These are phyloP conservation scores for Narcine bancroftii DNA, from an alignment of 2,113 vertebrate genomes.

Conservation along the genomic window DNA sequence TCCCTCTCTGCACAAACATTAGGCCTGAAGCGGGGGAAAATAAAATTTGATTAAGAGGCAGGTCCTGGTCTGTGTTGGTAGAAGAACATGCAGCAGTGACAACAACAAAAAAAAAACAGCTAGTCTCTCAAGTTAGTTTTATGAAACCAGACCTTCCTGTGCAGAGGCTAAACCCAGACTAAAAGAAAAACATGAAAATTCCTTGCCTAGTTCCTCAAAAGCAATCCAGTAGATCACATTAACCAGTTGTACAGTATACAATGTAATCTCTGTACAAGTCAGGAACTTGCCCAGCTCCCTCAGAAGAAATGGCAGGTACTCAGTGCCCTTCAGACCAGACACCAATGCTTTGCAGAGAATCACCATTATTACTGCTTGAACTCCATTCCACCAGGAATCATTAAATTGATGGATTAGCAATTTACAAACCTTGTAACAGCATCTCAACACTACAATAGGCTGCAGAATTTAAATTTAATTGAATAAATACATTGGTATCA, in stretches of 20 bases:
- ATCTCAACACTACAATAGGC: no score
- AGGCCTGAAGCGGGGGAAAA: conserved; percentile 58
- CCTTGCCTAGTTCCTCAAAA: not conserved
- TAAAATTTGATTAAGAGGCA: not conserved
- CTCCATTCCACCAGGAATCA: not conserved
- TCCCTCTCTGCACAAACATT: conserved; percentile 73
- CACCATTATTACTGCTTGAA: not conserved
- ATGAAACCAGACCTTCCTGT: not conserved
- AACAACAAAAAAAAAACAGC: not conserved
- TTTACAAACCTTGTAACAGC: no score
- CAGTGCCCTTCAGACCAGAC: not conserved
- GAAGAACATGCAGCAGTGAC: not conserved
- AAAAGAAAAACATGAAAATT: not conserved
- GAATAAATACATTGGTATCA: no score
- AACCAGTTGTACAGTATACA: not conserved
- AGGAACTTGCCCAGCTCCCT: not conserved
- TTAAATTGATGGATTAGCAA: no score
- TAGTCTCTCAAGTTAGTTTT: not conserved
- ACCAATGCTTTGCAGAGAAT: not conserved
- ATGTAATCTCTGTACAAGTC: not conserved
- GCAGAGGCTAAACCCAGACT: not conserved
- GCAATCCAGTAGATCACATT: not conserved
- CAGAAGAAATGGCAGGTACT: not conserved
- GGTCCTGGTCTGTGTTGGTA: not conserved
- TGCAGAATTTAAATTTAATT: no score